Evolutionary conservation across 53 echinoderm and acorn worm genomes (phyloP).

Genomic region (Mesocentrotus franciscanus): DNA sequence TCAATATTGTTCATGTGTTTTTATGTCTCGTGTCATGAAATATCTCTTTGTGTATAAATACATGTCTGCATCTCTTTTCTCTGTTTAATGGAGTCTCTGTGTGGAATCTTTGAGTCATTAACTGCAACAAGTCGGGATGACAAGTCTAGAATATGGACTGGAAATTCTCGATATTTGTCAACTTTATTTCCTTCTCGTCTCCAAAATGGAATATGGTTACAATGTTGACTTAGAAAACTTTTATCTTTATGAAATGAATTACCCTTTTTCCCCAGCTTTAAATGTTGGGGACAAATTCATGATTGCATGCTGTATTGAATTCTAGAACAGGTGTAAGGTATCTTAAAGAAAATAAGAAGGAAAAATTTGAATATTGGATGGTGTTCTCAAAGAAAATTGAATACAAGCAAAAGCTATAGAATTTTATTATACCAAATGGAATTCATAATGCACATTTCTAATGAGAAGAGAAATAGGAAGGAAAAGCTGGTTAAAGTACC

Average conservation of each 20-base stretch:
- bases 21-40: background rate
- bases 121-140: slow-evolving; percentile 28
- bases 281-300: background rate
- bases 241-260: background rate
- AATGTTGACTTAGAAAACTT: background rate
- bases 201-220: background rate
- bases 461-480: background rate
- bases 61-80: slow-evolving; percentile 5
- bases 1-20: background rate
- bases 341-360: background rate
- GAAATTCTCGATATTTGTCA: background rate
- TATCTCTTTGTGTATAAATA: slow-evolving; percentile 6
- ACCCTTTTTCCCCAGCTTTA: background rate
- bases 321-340: background rate
- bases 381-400: too few species aligned
- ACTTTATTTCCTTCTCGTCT: background rate
- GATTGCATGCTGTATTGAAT: background rate
- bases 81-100: background rate
- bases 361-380: too few species aligned
- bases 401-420: background rate
- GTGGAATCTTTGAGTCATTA: slow-evolving; percentile 41
- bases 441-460: background rate
- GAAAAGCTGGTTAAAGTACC: background rate
- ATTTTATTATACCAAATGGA: background rate
- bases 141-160: background rate